phyloP scores from a whole-genome alignment of 2,888 invertebrate genomes.

The Rotaria socialis region DNA sequence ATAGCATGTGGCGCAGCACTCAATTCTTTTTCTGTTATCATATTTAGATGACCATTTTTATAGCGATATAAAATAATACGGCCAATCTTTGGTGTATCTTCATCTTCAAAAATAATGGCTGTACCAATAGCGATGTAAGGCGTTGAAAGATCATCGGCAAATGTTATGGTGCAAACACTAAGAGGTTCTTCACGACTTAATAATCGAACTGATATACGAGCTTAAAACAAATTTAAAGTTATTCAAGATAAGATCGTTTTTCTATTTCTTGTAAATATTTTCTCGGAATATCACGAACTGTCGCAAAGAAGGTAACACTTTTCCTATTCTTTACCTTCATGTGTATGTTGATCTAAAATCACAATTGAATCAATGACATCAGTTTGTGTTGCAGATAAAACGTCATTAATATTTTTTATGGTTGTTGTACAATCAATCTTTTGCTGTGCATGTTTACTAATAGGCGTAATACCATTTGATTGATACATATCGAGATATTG shows the following conservation, averaged over 20 bases:
- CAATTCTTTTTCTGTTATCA: slow-evolving; percentile 89
- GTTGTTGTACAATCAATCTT: slow-evolving; percentile 30
- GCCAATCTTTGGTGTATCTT: slow-evolving; percentile 87
- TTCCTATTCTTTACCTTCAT: slow-evolving; percentile 66
- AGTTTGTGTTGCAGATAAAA: background rate
- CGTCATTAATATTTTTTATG: slow-evolving; percentile 5
- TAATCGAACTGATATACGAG: slow-evolving; percentile 86
- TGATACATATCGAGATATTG: slow-evolving; percentile 58
- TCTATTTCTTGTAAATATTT: too few species aligned
- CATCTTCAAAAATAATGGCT: slow-evolving; percentile 86
- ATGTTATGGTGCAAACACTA: slow-evolving; percentile 79
- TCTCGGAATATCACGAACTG: too few species aligned
- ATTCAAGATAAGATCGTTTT: too few species aligned
- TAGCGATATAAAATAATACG: slow-evolving; percentile 82
- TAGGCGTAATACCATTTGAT: slow-evolving; percentile 65
- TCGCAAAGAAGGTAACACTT: too few species aligned
- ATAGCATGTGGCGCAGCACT: slow-evolving; percentile 89
- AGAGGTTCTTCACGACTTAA: slow-evolving; percentile 83
- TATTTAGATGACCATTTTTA: slow-evolving; percentile 68
- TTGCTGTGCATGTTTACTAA: slow-evolving; percentile 43
- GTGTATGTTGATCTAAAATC: slow-evolving; percentile 89
- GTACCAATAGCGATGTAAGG: slow-evolving; percentile 88
- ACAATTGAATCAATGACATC: slow-evolving; percentile 79
- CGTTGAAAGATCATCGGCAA: slow-evolving; percentile 82
- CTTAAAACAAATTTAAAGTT: slow-evolving; percentile 58